phyloP scores from a whole-genome alignment of 2,888 invertebrate genomes.

The Drosophila helvetica region DNA sequence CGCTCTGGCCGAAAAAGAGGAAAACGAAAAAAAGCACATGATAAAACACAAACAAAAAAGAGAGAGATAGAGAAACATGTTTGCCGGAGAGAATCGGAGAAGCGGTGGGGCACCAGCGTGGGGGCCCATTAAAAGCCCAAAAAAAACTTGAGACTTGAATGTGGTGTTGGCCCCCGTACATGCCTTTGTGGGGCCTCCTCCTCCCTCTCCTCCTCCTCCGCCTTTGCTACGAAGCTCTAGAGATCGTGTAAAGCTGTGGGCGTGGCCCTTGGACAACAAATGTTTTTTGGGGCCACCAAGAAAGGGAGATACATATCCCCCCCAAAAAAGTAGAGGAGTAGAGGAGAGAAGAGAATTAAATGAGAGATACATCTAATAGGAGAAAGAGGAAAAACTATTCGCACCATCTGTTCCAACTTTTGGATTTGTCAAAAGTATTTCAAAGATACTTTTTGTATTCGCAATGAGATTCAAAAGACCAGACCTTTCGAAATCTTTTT shows the following conservation, averaged over 20 bases:
- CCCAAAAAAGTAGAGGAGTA: not conserved
- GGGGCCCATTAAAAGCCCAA: constrained; percentile 8
- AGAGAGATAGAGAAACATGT: constrained; percentile 5
- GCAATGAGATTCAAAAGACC: too few species aligned
- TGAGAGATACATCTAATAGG: not conserved
- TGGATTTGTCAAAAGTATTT: not conserved
- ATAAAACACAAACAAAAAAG: not conserved
- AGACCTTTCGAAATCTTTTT: too few species aligned
- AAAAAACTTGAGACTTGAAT: constrained; percentile 7
- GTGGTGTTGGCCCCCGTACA: constrained; percentile 1
- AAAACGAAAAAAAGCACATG: not conserved
- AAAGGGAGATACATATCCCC: constrained; percentile 7
- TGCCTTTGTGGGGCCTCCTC: not conserved
- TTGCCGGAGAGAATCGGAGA: constrained; percentile 8
- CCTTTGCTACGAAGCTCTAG: not conserved
- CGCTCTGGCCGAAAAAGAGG: constrained; percentile 42
- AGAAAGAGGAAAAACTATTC: not conserved
- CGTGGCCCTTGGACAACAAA: constrained; percentile 21
- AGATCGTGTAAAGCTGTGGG: constrained; percentile 31
- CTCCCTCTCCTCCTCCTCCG: not conserved
- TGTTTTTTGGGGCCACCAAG: constrained; percentile 10
- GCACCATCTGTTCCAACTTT: not conserved
- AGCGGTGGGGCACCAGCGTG: constrained; percentile 2
- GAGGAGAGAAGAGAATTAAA: not conserved
- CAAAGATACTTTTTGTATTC: not conserved